Conservation (phyloP, 1,140 invertebrate species). For the Carposina sasakii region DNA sequence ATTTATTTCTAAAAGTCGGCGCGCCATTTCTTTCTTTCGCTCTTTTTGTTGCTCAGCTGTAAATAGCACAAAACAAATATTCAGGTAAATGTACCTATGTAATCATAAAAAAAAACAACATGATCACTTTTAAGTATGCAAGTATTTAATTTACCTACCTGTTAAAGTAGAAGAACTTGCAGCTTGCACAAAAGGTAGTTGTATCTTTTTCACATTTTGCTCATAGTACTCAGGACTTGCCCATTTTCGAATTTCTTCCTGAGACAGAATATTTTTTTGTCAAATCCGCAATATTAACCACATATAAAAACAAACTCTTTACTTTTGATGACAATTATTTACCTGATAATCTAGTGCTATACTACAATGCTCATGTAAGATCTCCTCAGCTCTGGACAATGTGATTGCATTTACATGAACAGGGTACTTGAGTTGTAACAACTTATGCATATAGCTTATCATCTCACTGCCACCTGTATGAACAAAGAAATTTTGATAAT, state of each 20-base stretch:
- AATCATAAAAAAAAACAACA: neutral
- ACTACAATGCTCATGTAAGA: conserved; percentile 86
- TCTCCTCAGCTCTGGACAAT: conserved; percentile 88
- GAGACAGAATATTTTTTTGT: no score
- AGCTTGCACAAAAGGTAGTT: conserved; percentile 84
- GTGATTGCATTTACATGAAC: conserved; percentile 91
- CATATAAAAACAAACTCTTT: no score
- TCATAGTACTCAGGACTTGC: conserved; percentile 88
- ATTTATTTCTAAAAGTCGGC: conserved; percentile 88
- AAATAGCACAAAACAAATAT: conserved; percentile 20
- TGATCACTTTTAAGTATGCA: no score
- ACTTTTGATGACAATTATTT: no score
- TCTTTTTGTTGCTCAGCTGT: conserved; percentile 88
- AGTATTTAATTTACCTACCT: no score
- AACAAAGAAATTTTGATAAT: neutral
- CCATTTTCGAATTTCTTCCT: conserved; percentile 86
- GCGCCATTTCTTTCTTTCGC: conserved; percentile 86
- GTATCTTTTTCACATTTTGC: conserved; percentile 86
- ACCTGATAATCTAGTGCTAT: conserved; percentile 88
- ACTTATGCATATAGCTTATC: conserved; percentile 87
- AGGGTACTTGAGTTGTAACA: conserved; percentile 96
- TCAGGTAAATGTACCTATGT: no score
- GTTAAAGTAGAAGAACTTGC: conserved; percentile 46
- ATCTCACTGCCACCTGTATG: conserved; percentile 89
- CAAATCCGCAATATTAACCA: no score